phyloP scores from a whole-genome alignment of 2,113 vertebrate genomes.

The Tetrax tetrax region DNA sequence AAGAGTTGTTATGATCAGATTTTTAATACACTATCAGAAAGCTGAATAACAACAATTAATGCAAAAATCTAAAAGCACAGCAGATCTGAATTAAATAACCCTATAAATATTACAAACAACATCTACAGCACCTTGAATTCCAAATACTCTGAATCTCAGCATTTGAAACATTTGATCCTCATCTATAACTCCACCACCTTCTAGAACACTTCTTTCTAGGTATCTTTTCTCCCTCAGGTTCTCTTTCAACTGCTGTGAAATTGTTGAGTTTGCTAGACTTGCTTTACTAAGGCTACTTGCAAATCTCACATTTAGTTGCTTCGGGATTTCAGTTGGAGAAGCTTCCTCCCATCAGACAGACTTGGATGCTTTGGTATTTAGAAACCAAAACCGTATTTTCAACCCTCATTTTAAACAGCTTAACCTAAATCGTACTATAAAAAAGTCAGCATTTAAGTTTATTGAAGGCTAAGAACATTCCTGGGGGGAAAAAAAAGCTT shows the following conservation, averaged over 20 bases:
- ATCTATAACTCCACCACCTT: background rate
- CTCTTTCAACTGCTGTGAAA: background rate
- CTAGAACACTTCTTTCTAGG: background rate
- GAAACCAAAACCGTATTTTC: background rate
- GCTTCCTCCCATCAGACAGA: background rate
- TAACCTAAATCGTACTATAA: background rate
- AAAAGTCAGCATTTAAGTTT: background rate
- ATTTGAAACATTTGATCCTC: background rate
- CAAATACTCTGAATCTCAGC: background rate
- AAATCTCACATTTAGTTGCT: background rate
- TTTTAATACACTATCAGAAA: conserved; percentile 7
- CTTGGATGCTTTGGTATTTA: background rate
- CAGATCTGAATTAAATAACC: background rate
- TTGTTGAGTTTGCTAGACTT: background rate
- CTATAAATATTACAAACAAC: background rate
- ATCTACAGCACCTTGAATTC: background rate
- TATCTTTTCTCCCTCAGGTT: background rate
- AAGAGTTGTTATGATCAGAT: background rate
- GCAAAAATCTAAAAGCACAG: conserved; percentile 9
- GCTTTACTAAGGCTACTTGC: background rate
- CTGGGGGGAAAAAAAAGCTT: background rate
- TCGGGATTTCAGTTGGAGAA: background rate
- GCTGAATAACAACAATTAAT: conserved; percentile 21
- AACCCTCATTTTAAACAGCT: background rate
- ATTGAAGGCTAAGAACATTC: background rate